Evolutionary conservation across 2,113 vertebrate species (phyloP).

Genomic region (human (Homo sapiens)): GRCh38 chr6:54848501-54849000

Average conservation of each 20-base stretch:
- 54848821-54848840: neutral
- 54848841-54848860: slow-evolving; percentile 37
- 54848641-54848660: neutral
- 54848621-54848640: neutral
- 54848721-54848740: neutral
- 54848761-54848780: neutral
- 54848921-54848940: neutral
- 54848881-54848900: slow-evolving; percentile 43
- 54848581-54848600: neutral
- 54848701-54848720: neutral
- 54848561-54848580: slow-evolving; percentile 32
- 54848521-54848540: slow-evolving; percentile 38
- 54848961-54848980: neutral
- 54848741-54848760: neutral
- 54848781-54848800: neutral
- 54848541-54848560: neutral
- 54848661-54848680: neutral
- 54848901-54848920: slow-evolving; percentile 62
- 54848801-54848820: neutral
- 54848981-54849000: neutral
- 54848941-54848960: neutral
- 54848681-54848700: neutral
- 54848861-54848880: slow-evolving; percentile 64
- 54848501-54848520: slow-evolving; percentile 38
- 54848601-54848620: neutral